Evolutionary conservation across 2,113 vertebrate genomes (phyloP), one percentile per base, ranked within the genome.

Genomic region (Chitala chitala): DNA sequence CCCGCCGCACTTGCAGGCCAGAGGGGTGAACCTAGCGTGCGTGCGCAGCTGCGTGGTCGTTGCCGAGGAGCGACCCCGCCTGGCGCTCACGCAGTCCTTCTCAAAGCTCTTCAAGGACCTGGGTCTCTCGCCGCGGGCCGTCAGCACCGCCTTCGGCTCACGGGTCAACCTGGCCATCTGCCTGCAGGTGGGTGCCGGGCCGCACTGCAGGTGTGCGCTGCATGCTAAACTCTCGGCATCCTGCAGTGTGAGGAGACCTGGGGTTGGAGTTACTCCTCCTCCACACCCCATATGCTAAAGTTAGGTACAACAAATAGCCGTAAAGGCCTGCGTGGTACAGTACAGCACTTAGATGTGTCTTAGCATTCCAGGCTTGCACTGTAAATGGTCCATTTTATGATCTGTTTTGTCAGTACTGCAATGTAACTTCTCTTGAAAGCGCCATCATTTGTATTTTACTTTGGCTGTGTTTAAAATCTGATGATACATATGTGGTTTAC

Each of bases 101-200:
- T 98, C 96, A 84, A 99, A 98, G 69, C 92, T 99, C 78, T 99
- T 99, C 80, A 99, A 98, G 82, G 96, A 99, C 79, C 84, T 99
- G 0, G 96, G 96, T 0, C 87, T 99, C 48, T 99, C 96, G 0
- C 82, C 93, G 0, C 89, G 96, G 6, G 97, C 97, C 0, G 96
- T 99, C 58, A 98, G 97, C 90, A 98, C 95, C 50, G 94, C 97
- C 66, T 99, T 99, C 29, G 96, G 97, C 10, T 96, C 95, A 0
- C 87, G 97, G 82, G 97, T 98, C 80, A 99, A 99, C 54, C 87
- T 96, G 48, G 96, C 96, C 7, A 91, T 99, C 85, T 97, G 97
- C 79, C 84, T 99, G 80, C 97, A 99, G 97, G 97, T 99, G 72
- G 79, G 24, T 1, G 31, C 4, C 58, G 12, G 36, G 13, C 20